These are phyloP conservation scores for Idris sp. DNA, from an alignment of 1,140 invertebrate species.

Conservation along the genomic window DNA sequence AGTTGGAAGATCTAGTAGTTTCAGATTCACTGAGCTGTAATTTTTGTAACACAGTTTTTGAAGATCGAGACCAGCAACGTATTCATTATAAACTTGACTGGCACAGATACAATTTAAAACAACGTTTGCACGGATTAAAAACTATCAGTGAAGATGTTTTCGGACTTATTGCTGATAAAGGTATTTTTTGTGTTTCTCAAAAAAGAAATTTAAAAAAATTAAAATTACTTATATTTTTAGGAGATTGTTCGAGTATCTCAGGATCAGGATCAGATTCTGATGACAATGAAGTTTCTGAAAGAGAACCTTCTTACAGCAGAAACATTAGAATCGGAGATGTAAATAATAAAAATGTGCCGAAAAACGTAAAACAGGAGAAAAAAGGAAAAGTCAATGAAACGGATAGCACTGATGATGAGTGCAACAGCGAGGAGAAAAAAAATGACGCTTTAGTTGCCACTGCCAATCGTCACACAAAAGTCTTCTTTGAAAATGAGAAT, in stretches of 20 bases:
- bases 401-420: constrained; percentile 69
- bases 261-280: constrained; percentile 84
- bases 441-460: constrained; percentile 75
- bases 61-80: constrained; percentile 77
- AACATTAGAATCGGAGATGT: constrained; percentile 51
- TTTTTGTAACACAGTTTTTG: constrained; percentile 79
- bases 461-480: constrained; percentile 82
- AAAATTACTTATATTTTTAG: constrained; percentile 67
- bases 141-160: constrained; percentile 81
- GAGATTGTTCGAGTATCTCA: constrained; percentile 87
- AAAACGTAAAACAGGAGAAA: constrained; percentile 57
- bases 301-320: no score
- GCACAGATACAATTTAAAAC: constrained; percentile 86
- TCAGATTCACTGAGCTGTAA: constrained; percentile 79
- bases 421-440: constrained; percentile 63
- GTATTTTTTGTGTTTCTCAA: constrained; percentile 41
- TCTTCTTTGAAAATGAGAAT: constrained; percentile 84
- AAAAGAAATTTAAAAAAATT: no score
- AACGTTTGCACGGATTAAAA: constrained; percentile 79
- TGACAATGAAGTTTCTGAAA: constrained; percentile 78
- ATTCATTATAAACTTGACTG: constrained; percentile 85
- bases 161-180: constrained; percentile 70
- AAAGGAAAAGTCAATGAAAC: constrained; percentile 56
- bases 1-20: constrained; percentile 74
- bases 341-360: constrained; percentile 41